A percentile compares a stretch with the other conserved stretches of the same genome.
phyloP scores from a whole-genome alignment of 2,888 invertebrate species.

The Tetragonisca angustula region DNA sequence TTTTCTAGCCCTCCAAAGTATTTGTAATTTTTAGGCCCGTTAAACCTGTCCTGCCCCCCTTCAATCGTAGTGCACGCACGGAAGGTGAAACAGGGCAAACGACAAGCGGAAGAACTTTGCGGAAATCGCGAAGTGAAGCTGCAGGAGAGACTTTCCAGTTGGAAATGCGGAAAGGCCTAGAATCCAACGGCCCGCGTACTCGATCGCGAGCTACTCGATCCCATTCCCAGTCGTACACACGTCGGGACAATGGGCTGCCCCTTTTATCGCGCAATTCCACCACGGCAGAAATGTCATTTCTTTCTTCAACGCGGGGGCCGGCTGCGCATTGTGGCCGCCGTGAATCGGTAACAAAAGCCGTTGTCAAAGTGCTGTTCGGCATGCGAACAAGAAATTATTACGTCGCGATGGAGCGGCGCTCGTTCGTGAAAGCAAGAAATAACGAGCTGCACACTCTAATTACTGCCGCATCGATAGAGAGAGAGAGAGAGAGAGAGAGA shows the following conservation, averaged over 20 bases:
- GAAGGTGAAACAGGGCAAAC: no score
- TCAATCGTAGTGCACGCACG: no score
- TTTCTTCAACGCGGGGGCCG: conserved; percentile 1
- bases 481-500: no score
- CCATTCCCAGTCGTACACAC: not conserved
- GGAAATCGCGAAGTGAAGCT: no score
- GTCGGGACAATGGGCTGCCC: not conserved
- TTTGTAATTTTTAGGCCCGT: no score
- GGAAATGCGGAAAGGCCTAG: no score
- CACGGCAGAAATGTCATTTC: conserved; percentile 14
- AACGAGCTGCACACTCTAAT: conserved; percentile 57
- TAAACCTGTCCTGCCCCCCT: no score
- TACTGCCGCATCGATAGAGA: conserved; percentile 39
- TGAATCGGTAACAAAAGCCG: conserved; percentile 18
- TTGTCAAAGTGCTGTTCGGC: conserved; percentile 38
- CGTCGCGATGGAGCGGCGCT: conserved; percentile 9
- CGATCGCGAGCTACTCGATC: no score
- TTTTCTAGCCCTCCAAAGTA: no score
- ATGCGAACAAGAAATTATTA: conserved; percentile 33
- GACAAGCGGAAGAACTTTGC: no score
- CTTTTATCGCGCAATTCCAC: conserved; percentile 15
- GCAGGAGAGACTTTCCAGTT: no score
- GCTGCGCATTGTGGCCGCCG: conserved; percentile 10
- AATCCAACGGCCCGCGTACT: no score
- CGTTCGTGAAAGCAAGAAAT: conserved; percentile 41